Conservation (phyloP, 2,113 vertebrate genomes). For the Sorex fumeus region DNA sequence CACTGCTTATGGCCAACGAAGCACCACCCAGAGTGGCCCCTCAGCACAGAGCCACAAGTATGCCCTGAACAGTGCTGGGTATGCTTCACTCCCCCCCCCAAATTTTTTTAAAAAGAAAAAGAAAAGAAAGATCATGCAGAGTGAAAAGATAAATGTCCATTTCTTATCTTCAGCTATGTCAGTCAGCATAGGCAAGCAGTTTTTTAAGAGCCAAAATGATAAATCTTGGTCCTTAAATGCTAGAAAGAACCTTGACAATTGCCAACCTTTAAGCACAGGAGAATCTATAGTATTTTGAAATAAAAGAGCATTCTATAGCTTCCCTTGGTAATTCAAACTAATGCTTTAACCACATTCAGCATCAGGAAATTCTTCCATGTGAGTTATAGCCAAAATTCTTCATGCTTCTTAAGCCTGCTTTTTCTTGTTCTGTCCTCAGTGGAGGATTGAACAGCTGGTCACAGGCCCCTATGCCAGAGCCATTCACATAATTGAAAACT, state of each 20-base stretch:
- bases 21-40: too few species aligned
- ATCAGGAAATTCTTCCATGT: constrained; percentile 67
- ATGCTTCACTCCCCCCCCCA: too few species aligned
- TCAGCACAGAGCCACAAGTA: too few species aligned
- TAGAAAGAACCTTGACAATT: constrained; percentile 69
- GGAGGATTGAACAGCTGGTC: constrained; percentile 77
- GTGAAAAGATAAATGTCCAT: background rate
- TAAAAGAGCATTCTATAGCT: constrained; percentile 43
- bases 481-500: constrained; percentile 78
- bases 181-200: background rate
- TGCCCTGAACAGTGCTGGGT: too few species aligned
- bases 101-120: too few species aligned
- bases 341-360: constrained; percentile 74
- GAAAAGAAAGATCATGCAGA: background rate
- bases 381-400: constrained; percentile 77
- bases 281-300: constrained; percentile 74
- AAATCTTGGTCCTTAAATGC: constrained; percentile 42
- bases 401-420: constrained; percentile 77
- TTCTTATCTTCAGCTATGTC: constrained; percentile 55
- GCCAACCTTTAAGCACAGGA: constrained; percentile 63
- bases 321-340: constrained; percentile 78
- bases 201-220: constrained; percentile 70
- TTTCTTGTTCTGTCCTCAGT: constrained; percentile 75
- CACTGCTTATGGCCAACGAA: too few species aligned
- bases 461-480: constrained; percentile 62